Base-by-base conservation (phyloP, 2,888 invertebrate genomes). In the Strigamia crassipes region DNA sequence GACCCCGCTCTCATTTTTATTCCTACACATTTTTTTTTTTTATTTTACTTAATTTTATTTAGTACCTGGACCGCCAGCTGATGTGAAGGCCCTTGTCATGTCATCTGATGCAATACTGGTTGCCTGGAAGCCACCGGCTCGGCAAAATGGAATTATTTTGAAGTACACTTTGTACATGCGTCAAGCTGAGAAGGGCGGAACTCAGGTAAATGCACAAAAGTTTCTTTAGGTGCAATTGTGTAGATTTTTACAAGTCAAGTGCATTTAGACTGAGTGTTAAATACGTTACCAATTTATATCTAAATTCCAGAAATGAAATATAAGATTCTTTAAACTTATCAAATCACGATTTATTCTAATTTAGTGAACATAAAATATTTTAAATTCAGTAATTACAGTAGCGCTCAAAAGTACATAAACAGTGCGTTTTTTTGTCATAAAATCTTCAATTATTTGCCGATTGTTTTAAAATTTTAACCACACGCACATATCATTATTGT, bases 31-130 rank as follows among this genome's bases (percentile, higher is more conserved):
- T 46, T 46, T 46, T 46, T 46, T 13, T 46, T 46, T 46, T 46
- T 46, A 46, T 46, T 46, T n/a, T 46, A 2, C 1, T 12, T 46
- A n/a, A 86, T 87, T 34, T 87, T 46, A 86, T 87, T 34, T 87
- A 96, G 97, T 95, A 83, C 97, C 97, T 61, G 96, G 96, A 89
- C 93, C 96, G 12, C 97, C 97, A 66, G 93, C 94, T 83, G 94
- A 96, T 82, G 94, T 97, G 6, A 97, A 97, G 89, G 96, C 97
- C 21, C 89, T 96, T 66, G 95, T 96, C 13, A 96, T 96, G 93
- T 96, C 96, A 81, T 91, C 92, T 27, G 96, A 95, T 87, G 94
- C 96, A 6, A 96, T 97, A 86, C 90, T 97, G 23, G 94, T 96
- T 0, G 95, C 96, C 81, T 98, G 97, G 97, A 92, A 94, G 86